Conservation (phyloP, 64 coral and sea anemone species). For the Hydrozoanthus tunicans region DNA sequence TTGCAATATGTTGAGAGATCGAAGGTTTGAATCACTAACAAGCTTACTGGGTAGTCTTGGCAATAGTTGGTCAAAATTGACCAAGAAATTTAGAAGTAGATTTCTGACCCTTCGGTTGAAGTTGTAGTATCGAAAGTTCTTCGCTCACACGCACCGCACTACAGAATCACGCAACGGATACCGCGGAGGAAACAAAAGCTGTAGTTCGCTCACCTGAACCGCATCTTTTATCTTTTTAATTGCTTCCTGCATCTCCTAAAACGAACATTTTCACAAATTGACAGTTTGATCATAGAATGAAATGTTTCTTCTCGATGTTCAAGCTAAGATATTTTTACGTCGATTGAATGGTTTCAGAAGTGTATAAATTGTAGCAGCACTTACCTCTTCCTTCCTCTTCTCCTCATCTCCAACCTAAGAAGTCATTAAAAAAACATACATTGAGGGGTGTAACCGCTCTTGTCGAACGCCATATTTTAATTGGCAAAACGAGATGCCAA, state of each 20-base stretch:
- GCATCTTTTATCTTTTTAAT: conserved; percentile 46
- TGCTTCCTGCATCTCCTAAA: conserved; percentile 36
- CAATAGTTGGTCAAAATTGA: too few relatives aligned
- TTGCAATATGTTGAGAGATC: too few relatives aligned
- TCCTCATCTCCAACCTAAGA: conserved; percentile 47
- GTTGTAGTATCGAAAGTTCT: too few relatives aligned
- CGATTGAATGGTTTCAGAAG: neutral
- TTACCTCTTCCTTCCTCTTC: conserved; percentile 42
- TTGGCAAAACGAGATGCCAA: neutral
- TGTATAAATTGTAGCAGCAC: neutral
- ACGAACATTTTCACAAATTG: neutral
- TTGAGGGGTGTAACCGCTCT: too few relatives aligned
- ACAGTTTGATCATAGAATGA: neutral
- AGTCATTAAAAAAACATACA: neutral
- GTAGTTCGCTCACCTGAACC: conserved; percentile 2
- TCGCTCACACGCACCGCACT: too few relatives aligned
- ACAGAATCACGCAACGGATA: too few relatives aligned
- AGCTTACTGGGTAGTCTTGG: too few relatives aligned
- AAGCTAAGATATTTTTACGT: neutral
- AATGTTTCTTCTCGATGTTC: too few relatives aligned
- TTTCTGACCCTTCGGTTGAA: too few relatives aligned
- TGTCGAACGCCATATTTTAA: neutral
- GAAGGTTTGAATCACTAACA: too few relatives aligned
- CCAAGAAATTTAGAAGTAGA: too few relatives aligned
- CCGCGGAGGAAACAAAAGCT: too few relatives aligned